Evolutionary conservation across 1,140 invertebrate genomes (phyloP), one percentile per base, ranked within the genome.

Genomic region (Scaptomyza hsui): DNA sequence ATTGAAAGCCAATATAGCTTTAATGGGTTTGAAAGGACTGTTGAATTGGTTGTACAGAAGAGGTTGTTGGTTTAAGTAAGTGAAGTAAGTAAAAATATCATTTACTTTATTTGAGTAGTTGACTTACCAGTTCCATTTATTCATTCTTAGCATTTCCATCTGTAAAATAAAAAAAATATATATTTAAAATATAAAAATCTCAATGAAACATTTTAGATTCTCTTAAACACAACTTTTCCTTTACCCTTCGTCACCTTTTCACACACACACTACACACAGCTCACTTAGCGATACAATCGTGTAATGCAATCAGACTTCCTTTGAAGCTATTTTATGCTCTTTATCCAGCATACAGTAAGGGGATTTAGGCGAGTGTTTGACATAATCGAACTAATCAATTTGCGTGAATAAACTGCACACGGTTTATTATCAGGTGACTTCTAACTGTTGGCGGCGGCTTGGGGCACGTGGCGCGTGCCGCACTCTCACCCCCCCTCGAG

Each of bases 361-460:
- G 18, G 45, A 41, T 29, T 32, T 47, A 51, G 52, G 18, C 16
- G 6, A 21, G 9, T 45, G 45, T 60, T 71, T 39, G 49, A 55
- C 48, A 49, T 88, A 88, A 86, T 88, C 82, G 82, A 86, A 86
- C 82, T 86, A 86, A 86, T 86, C 82, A 86, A 88, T 86, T 86
- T 88, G 82, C 77, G 82, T 75, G 77, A 86, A 86, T 86, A 86
- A 86, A 88, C 82, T 86, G 82, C 82, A 75, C 70, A 74, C 73
- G 70, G 77, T 81, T 74, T 77, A 71, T 85, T 85, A 85, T 81
- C 81, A 24, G 52, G 13, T 42, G 48, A 29, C 26, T 16, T 37
- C 13, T 15, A 29, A 18, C 13, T 6, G 1, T 12, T 32, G 49
- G 41, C 13, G 41, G 41, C 49, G 45, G 41, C 56, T 53, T 59